Evolutionary conservation across 2,797 vertebrate genomes (phyloP), one percentile per base, ranked within the genome.

Genomic region (Neomorphus geoffroyi): DNA sequence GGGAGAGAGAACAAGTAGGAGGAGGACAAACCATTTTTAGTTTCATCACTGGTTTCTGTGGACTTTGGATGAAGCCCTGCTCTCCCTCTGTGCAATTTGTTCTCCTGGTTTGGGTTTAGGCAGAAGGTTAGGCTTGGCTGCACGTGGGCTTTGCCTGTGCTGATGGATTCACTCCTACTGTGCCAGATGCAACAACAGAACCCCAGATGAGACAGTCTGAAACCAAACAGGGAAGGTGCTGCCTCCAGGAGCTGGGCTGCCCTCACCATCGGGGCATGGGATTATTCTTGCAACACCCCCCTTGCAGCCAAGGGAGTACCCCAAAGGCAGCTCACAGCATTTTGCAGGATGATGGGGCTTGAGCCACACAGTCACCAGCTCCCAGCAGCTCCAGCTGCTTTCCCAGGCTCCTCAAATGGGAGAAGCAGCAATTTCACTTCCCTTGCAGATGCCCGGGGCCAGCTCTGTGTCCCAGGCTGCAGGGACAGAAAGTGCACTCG

Each of bases 301-400:
- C 43, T 19, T 28, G 56, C 61, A 58, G 61, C 3, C 48, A 32
- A 32, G 37, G 15, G 30, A 4, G 3, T 32, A n/a, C 30, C 46
- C 60, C 26, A 32, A 30, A 48, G 48, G 18, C 22, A 62, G 24
- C 30, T 30, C 2, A 1, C 24, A 11, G 67, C 7, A 3, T 17
- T 50, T 8, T 32, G 43, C 19, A 24, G 57, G 22, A n/a, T 0
- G 0, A 7, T 16, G 57, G 27, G 33, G 6, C 71, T 24, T 3
- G 3, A 56, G 8, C 5, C n/a, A 5, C 0, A 0, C 18, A 35
- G n/a, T 2, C 12, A 6, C 30, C 35, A 27, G 54, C 35, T 33
- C 21, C 27, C 13, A 21, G 1, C 1, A 0, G 61, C 32, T 56
- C 69, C 46, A 39, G 22, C 43, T 46, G 15, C 53, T 78, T 90